phyloP scores from a whole-genome alignment of 2,113 vertebrate genomes.

The Reinhardtius hippoglossoides region DNA sequence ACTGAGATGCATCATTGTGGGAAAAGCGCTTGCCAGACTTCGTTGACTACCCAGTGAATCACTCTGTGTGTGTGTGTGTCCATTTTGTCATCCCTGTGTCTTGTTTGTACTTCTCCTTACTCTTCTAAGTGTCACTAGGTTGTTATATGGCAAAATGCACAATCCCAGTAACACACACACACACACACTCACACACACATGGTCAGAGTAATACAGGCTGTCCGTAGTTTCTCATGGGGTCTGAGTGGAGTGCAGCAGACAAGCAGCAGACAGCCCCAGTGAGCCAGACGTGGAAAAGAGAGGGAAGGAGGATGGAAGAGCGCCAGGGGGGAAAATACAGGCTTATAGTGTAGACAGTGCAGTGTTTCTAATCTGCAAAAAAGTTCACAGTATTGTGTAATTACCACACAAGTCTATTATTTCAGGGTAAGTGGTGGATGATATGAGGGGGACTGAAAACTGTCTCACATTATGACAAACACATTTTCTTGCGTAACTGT shows the following conservation, averaged over 20 bases:
- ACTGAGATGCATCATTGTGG: conserved; percentile 10
- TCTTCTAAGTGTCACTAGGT: conserved; percentile 48
- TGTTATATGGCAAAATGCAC: conserved; percentile 62
- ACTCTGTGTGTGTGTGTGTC: conserved; percentile 25
- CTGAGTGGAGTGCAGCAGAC: conserved; percentile 53
- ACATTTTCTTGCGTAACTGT: not conserved
- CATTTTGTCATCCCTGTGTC: conserved; percentile 56
- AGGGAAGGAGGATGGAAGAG: conserved; percentile 51
- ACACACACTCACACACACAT: conserved; percentile 32
- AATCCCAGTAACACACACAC: conserved; percentile 25
- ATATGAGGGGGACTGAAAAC: conserved; percentile 19
- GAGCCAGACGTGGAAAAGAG: conserved; percentile 60
- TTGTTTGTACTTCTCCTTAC: conserved; percentile 57
- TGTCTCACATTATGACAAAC: not conserved
- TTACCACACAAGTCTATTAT: conserved; percentile 53
- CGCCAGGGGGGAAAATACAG: conserved; percentile 67
- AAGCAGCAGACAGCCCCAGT: conserved; percentile 47
- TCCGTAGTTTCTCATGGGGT: conserved; percentile 58
- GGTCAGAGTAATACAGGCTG: conserved; percentile 50
- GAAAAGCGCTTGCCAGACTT: conserved; percentile 26
- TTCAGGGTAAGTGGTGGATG: conserved; percentile 38
- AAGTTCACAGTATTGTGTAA: conserved; percentile 64
- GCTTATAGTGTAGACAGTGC: conserved; percentile 56
- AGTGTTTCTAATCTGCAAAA: conserved; percentile 61
- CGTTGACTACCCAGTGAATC: conserved; percentile 42